phyloP scores from a whole-genome alignment of 2,888 invertebrate genomes.

The Parnassius orleans region DNA sequence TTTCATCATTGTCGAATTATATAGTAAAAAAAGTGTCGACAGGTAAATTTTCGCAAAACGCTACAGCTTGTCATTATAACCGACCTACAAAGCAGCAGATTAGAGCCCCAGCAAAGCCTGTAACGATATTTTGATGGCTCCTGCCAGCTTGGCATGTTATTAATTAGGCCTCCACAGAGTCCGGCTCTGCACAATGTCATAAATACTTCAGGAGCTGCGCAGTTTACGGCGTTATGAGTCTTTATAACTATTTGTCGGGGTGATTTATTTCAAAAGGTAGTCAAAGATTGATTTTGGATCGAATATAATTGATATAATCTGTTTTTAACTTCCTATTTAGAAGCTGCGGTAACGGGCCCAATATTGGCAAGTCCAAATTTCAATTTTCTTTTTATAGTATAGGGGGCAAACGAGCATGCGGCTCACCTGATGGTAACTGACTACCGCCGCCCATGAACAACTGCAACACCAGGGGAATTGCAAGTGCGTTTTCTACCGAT shows the following conservation, averaged over 20 bases:
- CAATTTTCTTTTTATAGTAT: too few relatives aligned
- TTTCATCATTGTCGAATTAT: too few relatives aligned
- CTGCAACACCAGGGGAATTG: too few relatives aligned
- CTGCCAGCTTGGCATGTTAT: slow-evolving; percentile 38
- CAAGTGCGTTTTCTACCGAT: too few relatives aligned
- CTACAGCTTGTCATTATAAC: not conserved
- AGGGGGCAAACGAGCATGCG: too few relatives aligned
- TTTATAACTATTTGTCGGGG: slow-evolving; percentile 9
- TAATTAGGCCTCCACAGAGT: slow-evolving; percentile 38
- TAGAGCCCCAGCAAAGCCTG: slow-evolving; percentile 38
- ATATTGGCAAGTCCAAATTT: too few relatives aligned
- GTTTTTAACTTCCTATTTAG: not conserved
- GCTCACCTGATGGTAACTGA: too few relatives aligned
- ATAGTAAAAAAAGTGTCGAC: too few relatives aligned
- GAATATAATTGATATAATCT: slow-evolving; percentile 10
- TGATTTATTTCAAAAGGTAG: slow-evolving; percentile 21
- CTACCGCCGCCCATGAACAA: too few relatives aligned
- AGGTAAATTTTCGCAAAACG: not conserved
- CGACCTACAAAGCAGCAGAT: slow-evolving; percentile 23
- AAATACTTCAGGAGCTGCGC: slow-evolving; percentile 37
- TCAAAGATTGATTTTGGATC: slow-evolving; percentile 4
- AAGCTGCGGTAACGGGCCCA: too few relatives aligned
- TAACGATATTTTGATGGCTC: slow-evolving; percentile 47
- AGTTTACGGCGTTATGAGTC: slow-evolving; percentile 28
- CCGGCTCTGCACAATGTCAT: slow-evolving; percentile 29